Evolutionary conservation across 1,140 invertebrate genomes (phyloP), one percentile per base, ranked within the genome.

Genomic region (Eufriesea mexicana): DNA sequence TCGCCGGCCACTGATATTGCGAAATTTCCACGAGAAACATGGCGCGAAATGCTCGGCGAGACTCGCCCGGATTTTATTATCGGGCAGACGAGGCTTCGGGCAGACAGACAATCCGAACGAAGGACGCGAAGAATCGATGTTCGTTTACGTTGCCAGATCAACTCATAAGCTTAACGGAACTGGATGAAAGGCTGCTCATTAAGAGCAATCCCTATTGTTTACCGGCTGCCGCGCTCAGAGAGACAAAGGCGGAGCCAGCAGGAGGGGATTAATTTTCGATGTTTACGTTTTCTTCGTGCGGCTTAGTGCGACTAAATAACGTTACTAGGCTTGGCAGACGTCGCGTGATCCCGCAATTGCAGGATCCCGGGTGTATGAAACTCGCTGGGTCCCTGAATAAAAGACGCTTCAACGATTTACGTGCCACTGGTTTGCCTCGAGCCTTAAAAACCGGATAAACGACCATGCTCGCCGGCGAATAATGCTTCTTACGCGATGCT

Each of bases 201-300:
- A 73, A 59, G 14, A 45, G n/a, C 72, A n/a, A 72, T 57, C 51
- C 55, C 70, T 8, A 74, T 74, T 61, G 72, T 61, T 61, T 61
- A 12, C 23, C 55, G 42, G 42, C 23, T 61, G 10, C 16, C 8
- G 5, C 42, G 16, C 7, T 23, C 7, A 10, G 2, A 10, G 35
- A 35, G 72, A 74, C 57, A 74, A 74, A 74, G 28, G 71, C 5
- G 42, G 8, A 25, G 42, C 23, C 42, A 14, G 25, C 12, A 0
- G 25, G 47, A 70, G 51, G 35, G 70, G 70, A 72, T 72, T 72
- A 72, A 72, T 72, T 72, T 55, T 72, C 70, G n/a, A 72, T 72
- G 28, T 72, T 72, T 72, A 72, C 51, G 55, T 72, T 72, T 55
- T 18, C 70, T 72, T 55, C 18, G 54, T 28, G 55, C 25, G 47